These are phyloP conservation scores for Lutraria rhynchaena DNA, from an alignment of 1,140 invertebrate genomes.

Conservation along the genomic window DNA sequence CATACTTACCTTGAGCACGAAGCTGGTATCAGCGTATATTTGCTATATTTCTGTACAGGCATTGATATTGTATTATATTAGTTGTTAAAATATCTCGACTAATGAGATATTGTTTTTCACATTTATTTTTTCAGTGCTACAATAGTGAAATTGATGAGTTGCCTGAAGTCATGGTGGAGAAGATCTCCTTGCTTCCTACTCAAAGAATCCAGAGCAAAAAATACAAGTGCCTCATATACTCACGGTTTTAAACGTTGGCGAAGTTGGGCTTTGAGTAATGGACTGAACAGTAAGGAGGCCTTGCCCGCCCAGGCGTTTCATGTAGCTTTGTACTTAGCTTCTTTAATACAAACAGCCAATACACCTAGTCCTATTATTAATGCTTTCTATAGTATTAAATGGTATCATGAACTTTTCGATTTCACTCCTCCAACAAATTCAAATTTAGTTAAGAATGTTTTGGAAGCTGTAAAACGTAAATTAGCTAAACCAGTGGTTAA, in stretches of 20 bases:
- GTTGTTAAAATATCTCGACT: too few species aligned
- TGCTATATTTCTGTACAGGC: too few species aligned
- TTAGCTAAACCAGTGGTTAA: conserved; percentile 24
- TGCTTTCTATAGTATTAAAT: conserved; percentile 44
- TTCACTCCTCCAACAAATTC: conserved; percentile 4
- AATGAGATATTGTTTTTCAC: conserved; percentile 30
- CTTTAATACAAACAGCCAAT: conserved; percentile 37
- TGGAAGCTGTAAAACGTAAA: conserved; percentile 39
- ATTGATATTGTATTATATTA: too few species aligned
- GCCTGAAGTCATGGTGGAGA: conserved; percentile 11
- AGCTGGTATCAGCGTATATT: too few species aligned
- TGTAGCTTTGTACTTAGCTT: conserved; percentile 34
- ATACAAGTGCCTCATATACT: background rate
- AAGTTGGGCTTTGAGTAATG: conserved; percentile 28
- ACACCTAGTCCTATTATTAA: conserved; percentile 16
- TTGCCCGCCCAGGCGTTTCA: conserved; percentile 39
- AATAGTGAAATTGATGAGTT: conserved; percentile 30
- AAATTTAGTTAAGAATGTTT: conserved; percentile 20
- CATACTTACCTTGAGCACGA: too few species aligned
- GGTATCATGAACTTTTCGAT: conserved; percentile 30
- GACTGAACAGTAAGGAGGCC: background rate
- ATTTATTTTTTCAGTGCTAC: conserved; percentile 40
- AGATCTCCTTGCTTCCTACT: conserved; percentile 26
- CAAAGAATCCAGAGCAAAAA: background rate
- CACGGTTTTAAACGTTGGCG: conserved; percentile 26